A percentile compares a stretch with the other conserved stretches of the same genome.
These are phyloP conservation scores for Tachuris rubrigastra DNA, from an alignment of 2,113 vertebrate genomes.

Conservation along the genomic window DNA sequence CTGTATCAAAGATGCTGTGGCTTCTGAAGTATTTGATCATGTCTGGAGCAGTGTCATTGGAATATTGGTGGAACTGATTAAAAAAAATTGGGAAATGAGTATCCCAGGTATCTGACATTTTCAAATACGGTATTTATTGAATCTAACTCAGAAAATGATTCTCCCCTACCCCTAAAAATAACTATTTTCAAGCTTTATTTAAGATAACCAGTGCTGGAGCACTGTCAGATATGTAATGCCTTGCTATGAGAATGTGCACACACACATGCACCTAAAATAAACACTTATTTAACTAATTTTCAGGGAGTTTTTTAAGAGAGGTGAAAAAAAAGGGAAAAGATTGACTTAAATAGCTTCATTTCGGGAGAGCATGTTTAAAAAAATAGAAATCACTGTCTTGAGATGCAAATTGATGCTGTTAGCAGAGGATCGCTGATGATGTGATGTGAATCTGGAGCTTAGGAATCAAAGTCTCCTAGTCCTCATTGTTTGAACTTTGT, in stretches of 20 bases:
- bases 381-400: neutral
- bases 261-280: neutral
- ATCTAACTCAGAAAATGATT: neutral
- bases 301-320: neutral
- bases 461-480: neutral
- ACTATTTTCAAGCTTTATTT: neutral
- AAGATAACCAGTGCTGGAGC: neutral
- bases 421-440: neutral
- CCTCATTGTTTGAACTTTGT: neutral
- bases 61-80: constrained; percentile 73
- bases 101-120: constrained; percentile 68
- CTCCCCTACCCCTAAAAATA: neutral
- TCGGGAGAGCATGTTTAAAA: neutral
- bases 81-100: constrained; percentile 73
- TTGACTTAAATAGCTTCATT: neutral
- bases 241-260: rapidly evolving
- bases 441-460: neutral
- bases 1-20: constrained; percentile 79
- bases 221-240: rapidly evolving
- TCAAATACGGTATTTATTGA: neutral
- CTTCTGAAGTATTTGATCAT: constrained; percentile 80
- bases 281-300: neutral
- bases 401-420: neutral
- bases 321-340: neutral
- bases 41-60: constrained; percentile 75